These are phyloP conservation scores for Mastomys coucha DNA, from an alignment of 2,113 vertebrate genomes.

Conservation along the genomic window DNA sequence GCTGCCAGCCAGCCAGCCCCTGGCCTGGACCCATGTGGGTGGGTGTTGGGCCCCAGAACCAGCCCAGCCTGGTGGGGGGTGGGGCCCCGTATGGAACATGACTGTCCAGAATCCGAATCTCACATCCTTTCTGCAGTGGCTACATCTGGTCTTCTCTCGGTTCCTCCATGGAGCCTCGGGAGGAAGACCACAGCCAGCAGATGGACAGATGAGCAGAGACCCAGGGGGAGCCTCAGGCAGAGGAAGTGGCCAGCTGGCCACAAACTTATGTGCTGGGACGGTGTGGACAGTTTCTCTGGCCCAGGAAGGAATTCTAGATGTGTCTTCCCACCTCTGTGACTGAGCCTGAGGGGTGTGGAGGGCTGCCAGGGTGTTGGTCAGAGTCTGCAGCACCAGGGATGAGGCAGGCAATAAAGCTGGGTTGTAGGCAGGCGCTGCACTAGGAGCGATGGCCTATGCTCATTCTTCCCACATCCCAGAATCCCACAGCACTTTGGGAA, in stretches of 20 bases:
- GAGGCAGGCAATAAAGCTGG: fast-evolving
- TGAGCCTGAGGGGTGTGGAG: neutral
- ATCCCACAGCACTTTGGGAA: neutral
- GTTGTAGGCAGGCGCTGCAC: neutral
- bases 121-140: neutral
- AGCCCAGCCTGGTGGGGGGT: neutral
- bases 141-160: neutral
- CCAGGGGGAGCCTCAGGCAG: neutral
- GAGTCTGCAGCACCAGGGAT: neutral
- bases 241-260: conserved; percentile 18
- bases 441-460: neutral
- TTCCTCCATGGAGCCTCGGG: neutral
- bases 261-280: neutral
- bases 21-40: conserved; percentile 47
- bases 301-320: conserved; percentile 33
- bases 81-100: fast-evolving
- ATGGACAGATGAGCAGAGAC: conserved; percentile 12
- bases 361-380: neutral
- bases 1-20: conserved; percentile 38
- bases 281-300: neutral
- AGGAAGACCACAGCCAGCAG: neutral
- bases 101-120: neutral
- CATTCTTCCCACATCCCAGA: neutral
- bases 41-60: neutral
- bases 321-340: neutral